Conservation (phyloP, 2,113 vertebrate species). For the Calidris pugnax region DNA sequence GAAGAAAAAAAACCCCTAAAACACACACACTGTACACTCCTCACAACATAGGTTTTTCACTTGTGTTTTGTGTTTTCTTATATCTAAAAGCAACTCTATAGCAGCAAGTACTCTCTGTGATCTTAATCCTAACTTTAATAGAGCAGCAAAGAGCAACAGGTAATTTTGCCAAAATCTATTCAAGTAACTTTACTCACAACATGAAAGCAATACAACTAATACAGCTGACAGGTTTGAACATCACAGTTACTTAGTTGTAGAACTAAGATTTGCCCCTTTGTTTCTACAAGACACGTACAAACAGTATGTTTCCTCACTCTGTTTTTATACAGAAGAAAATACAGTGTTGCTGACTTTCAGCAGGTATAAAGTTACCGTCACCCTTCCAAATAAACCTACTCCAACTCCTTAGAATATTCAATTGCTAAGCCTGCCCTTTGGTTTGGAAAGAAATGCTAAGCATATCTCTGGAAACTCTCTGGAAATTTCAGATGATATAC, state of each 20-base stretch:
- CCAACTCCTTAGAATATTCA: background rate
- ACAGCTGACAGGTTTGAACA: background rate
- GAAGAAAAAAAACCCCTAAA: background rate
- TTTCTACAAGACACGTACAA: background rate
- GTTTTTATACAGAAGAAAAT: background rate
- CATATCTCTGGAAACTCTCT: background rate
- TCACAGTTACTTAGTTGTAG: background rate
- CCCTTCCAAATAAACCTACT: background rate
- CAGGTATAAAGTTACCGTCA: background rate
- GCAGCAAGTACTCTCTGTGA: background rate
- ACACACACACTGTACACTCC: background rate
- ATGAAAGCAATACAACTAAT: background rate
- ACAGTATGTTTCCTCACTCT: background rate
- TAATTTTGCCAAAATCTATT: background rate
- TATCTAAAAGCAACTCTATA: background rate
- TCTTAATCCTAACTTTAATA: background rate
- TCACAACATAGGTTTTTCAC: background rate
- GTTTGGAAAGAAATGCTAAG: background rate
- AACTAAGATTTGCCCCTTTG: background rate
- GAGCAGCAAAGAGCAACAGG: background rate
- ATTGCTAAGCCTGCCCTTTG: background rate
- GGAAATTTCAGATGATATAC: background rate
- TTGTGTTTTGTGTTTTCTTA: background rate
- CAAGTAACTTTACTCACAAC: background rate
- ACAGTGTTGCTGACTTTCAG: background rate